Evolutionary conservation across 2,113 vertebrate genomes (phyloP).

Genomic region (Irena cyanogastra): DNA sequence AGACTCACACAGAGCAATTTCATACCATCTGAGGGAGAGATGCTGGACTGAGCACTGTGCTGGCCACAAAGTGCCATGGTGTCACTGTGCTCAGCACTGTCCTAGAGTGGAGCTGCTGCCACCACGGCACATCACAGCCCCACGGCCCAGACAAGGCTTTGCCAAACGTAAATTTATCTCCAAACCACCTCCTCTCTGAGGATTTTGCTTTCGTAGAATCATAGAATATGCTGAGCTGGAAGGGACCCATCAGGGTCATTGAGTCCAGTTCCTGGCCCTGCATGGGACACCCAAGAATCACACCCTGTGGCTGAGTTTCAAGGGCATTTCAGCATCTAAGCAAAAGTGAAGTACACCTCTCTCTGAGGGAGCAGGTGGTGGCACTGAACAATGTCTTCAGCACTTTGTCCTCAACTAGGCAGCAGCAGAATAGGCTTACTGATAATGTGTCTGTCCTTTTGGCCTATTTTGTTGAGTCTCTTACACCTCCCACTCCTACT

Average conservation of each 20-base stretch:
- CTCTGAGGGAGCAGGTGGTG: neutral
- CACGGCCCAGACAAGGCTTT: neutral
- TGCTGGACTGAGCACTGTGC: accelerated
- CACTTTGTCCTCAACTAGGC: neutral
- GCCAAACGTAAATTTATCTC: neutral
- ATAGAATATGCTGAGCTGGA: neutral
- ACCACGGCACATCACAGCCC: neutral
- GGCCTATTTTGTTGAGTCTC: neutral
- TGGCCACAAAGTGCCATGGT: accelerated
- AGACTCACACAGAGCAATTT: neutral
- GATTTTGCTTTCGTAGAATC: neutral
- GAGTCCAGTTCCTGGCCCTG: neutral
- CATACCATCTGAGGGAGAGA: neutral
- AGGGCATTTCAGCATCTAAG: neutral
- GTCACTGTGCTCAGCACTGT: neutral
- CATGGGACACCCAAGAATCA: neutral
- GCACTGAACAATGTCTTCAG: neutral
- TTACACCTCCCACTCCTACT: neutral
- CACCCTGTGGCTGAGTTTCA: neutral
- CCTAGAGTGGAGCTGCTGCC: neutral
- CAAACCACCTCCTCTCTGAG: neutral
- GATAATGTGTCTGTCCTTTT: neutral
- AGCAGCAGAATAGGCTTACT: neutral
- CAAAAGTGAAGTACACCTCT: neutral
- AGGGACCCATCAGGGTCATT: neutral